Percentiles rank a stretch among this genome's conserved stretches.
Conservation (phyloP, 2,888 invertebrate genomes). For the Mythimna lalbum region DNA sequence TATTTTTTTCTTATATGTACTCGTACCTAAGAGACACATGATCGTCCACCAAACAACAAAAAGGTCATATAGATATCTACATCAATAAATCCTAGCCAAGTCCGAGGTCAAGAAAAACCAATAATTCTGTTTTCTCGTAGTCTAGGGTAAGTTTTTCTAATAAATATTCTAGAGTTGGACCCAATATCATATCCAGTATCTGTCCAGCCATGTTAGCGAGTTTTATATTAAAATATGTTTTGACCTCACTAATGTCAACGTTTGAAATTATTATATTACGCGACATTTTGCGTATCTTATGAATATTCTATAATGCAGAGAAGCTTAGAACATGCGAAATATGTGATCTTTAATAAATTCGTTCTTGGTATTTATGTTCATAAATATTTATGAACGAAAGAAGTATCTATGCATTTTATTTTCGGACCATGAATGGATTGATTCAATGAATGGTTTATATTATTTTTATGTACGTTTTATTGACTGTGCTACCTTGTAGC, state of each 20-base stretch:
- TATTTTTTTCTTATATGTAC: too few relatives aligned
- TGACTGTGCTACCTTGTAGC: background rate
- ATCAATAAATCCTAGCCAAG: background rate
- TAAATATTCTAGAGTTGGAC: constrained; percentile 2
- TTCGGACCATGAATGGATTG: constrained; percentile 29
- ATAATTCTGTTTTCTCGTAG: constrained; percentile 2
- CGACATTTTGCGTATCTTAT: constrained; percentile 10
- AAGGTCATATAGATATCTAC: background rate
- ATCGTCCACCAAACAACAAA: background rate
- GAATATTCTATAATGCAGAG: constrained; percentile 13
- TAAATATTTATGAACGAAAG: constrained; percentile 22
- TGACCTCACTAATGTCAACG: background rate
- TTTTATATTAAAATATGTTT: constrained; percentile 6
- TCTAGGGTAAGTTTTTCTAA: background rate
- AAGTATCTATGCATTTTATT: constrained; percentile 16
- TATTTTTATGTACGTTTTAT: background rate
- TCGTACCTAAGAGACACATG: too few relatives aligned
- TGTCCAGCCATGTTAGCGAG: background rate
- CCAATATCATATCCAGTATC: background rate
- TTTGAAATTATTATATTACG: constrained; percentile 1
- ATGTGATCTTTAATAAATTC: constrained; percentile 16
- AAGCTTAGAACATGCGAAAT: background rate
- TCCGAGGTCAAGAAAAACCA: background rate
- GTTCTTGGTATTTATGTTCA: constrained; percentile 29
- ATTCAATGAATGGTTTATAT: constrained; percentile 28